Percentiles rank a stretch among this genome's conserved stretches.
phyloP scores from a whole-genome alignment of 2,888 invertebrate species.

The Pseudococcus viburni region DNA sequence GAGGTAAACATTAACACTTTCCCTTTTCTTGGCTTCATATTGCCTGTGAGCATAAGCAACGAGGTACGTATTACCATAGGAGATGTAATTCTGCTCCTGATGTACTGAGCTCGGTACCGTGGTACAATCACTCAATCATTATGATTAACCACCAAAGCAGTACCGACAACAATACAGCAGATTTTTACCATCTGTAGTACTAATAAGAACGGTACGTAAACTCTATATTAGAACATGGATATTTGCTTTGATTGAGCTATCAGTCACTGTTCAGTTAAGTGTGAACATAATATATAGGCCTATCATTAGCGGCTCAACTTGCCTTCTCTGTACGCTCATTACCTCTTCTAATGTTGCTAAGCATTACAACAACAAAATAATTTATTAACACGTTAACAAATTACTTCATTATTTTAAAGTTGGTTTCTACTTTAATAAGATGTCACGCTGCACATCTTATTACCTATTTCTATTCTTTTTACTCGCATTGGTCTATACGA shows the following conservation, averaged over 20 bases:
- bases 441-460: slow-evolving; percentile 39
- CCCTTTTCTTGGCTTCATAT: slow-evolving; percentile 28
- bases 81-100: slow-evolving; percentile 61
- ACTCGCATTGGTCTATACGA: background rate
- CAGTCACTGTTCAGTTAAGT: slow-evolving; percentile 67
- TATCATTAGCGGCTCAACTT: slow-evolving; percentile 66
- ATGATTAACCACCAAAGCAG: slow-evolving; percentile 62
- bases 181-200: slow-evolving; percentile 61
- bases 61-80: slow-evolving; percentile 24
- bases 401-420: slow-evolving; percentile 64
- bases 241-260: slow-evolving; percentile 67
- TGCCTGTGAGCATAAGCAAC: slow-evolving; percentile 9
- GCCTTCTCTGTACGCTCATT: slow-evolving; percentile 63
- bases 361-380: slow-evolving; percentile 65
- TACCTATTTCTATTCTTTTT: slow-evolving; percentile 23
- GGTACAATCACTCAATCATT: slow-evolving; percentile 63
- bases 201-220: slow-evolving; percentile 64
- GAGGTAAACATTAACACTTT: slow-evolving; percentile 57
- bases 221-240: slow-evolving; percentile 58
- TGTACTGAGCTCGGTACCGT: background rate
- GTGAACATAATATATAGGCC: slow-evolving; percentile 67
- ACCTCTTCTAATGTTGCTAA: slow-evolving; percentile 62
- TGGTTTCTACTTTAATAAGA: slow-evolving; percentile 24
- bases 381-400: slow-evolving; percentile 63
- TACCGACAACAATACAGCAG: slow-evolving; percentile 56